Evolutionary conservation across 1,140 invertebrate genomes (phyloP), one percentile per base, ranked within the genome.

Genomic region (Episyrphus balteatus): DNA sequence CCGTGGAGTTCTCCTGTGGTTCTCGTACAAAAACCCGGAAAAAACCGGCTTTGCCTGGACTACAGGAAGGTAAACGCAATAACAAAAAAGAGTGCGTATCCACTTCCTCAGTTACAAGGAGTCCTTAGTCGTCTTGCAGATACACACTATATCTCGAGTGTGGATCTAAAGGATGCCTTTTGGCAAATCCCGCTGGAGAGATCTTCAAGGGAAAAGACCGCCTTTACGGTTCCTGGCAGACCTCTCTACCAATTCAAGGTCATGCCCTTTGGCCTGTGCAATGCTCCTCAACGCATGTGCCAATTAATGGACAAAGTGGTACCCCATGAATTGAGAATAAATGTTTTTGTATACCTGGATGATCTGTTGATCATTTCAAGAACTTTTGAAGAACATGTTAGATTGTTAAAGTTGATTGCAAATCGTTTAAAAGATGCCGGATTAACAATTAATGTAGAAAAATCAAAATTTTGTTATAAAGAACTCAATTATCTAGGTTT

Each of bases 331-430:
- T 12, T 8, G 12, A 12, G 32, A 7, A 33, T 8, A 33, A 33
- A 8, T 8, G 7, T 7, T 12, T 12, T 33, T 8, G 32, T 33
- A 33, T 33, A 43, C 14, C 15, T 43, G 5, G 73, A 76, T 54
- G 75, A 77, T 46, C 56, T 74, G 5, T 47, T 75, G 0, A 51
- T 75, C 11, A 56, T 57, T 21, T 56, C 52, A 8, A 46, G 52
- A 9, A 59, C 49, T 8, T 62, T 62, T 37, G 58, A 71, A 14
- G 54, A 69, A 30, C 72, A 76, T 48, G 44, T 74, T 0, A 17
- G 45, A 13, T 17, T 40, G 59, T 19, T 39, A 8, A 14, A 10
- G n/a, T 6, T 8, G 17, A 14, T 39, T 8, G 37, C 37, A 14
- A 6, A 14, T 13, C 17, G n/a, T 7, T 39, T 39, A 17, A 13